phyloP scores from a whole-genome alignment of 2,888 invertebrate genomes.

The Cyclophora albipunctata region DNA sequence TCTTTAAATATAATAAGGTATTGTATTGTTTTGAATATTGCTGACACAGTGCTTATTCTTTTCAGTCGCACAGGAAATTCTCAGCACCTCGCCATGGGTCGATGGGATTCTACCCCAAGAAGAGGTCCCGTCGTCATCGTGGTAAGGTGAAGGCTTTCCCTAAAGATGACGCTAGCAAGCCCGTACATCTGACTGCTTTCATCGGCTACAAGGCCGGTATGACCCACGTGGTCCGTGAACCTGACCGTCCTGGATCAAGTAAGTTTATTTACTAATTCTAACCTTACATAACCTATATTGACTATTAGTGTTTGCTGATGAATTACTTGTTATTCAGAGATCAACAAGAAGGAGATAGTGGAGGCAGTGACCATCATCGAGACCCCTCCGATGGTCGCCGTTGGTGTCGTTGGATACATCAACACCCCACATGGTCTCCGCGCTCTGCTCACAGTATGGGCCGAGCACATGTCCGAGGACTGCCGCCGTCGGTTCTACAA shows the following conservation, averaged over 20 bases:
- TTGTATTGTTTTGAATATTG: not conserved
- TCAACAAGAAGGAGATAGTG: constrained; percentile 99
- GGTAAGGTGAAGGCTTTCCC: constrained; percentile 99
- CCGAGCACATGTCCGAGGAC: constrained; percentile 99
- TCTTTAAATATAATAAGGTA: not conserved
- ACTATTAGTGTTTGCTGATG: too few relatives aligned
- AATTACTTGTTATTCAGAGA: constrained; percentile 77
- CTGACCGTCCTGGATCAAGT: constrained; percentile 99
- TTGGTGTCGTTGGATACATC: constrained; percentile 98
- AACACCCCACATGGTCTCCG: constrained; percentile 98
- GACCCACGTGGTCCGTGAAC: constrained; percentile 99
- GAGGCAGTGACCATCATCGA: constrained; percentile 99
- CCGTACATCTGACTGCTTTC: constrained; percentile 98
- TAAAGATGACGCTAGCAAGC: constrained; percentile 96
- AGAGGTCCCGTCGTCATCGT: constrained; percentile 95
- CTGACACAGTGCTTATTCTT: constrained; percentile 15
- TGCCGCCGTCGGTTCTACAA: constrained; percentile 99
- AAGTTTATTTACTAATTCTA: constrained; percentile 61
- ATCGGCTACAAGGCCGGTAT: constrained; percentile 99
- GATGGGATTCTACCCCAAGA: constrained; percentile 99
- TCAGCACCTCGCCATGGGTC: constrained; percentile 99
- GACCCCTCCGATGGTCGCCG: constrained; percentile 98
- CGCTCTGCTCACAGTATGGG: constrained; percentile 97
- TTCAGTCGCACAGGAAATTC: constrained; percentile 99
- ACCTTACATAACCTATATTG: not conserved